These are phyloP conservation scores for Creontiades dilutus DNA, from an alignment of 2,888 invertebrate species.

Conservation along the genomic window DNA sequence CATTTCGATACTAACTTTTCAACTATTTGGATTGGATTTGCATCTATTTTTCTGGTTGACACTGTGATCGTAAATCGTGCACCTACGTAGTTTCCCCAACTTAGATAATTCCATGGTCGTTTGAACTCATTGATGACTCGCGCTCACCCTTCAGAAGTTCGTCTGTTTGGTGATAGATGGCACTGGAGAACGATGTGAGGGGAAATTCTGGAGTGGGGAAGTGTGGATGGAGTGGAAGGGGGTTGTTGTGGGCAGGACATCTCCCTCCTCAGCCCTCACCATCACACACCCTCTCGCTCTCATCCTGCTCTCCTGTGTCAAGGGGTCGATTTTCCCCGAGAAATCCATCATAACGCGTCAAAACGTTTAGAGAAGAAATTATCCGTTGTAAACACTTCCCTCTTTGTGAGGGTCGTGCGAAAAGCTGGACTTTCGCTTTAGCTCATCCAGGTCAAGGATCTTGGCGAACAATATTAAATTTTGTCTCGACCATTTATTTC, in stretches of 20 bases:
- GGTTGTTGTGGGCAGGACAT: conserved; percentile 48
- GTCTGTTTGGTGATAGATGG: conserved; percentile 56
- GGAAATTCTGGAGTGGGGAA: too few species aligned
- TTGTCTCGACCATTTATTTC: too few species aligned
- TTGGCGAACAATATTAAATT: too few species aligned
- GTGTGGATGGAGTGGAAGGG: not conserved
- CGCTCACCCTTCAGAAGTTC: conserved; percentile 30
- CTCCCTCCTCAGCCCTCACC: too few species aligned
- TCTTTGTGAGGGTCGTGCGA: not conserved
- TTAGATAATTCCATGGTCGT: not conserved
- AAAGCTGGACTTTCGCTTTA: not conserved
- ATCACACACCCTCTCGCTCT: too few species aligned
- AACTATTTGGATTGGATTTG: too few species aligned
- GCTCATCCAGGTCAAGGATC: too few species aligned
- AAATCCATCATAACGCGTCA: conserved; percentile 61
- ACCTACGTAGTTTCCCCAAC: too few species aligned
- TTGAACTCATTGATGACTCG: not conserved
- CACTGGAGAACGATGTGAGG: not conserved
- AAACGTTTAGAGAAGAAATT: conserved; percentile 66
- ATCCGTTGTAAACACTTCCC: conserved; percentile 55
- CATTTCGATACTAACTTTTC: too few species aligned
- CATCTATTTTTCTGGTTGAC: too few species aligned
- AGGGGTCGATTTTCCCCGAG: conserved; percentile 40
- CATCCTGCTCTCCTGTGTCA: not conserved
- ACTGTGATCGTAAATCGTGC: too few species aligned